Conservation (phyloP, 1,140 invertebrate genomes). For the Cydia splendana region DNA sequence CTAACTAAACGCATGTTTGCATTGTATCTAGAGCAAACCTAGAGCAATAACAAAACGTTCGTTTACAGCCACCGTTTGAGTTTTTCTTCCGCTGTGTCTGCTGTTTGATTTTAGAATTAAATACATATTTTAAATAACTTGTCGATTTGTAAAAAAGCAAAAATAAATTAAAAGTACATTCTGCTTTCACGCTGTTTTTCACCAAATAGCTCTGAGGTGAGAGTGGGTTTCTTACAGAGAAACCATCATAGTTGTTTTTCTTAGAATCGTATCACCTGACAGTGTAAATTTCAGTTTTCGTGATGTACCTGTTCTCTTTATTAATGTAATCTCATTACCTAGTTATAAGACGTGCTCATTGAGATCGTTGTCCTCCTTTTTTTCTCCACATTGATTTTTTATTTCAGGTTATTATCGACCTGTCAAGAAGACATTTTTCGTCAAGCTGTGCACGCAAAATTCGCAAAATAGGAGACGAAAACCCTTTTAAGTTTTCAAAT, state of each 20-base stretch:
- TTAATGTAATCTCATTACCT: conserved; percentile 35
- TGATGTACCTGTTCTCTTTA: conserved; percentile 13
- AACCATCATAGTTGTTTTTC: conserved; percentile 25
- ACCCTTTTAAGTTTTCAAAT: conserved; percentile 78
- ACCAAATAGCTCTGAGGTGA: neutral
- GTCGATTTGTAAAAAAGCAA: conserved; percentile 29
- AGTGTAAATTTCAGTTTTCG: conserved; percentile 18
- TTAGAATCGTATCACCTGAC: conserved; percentile 25
- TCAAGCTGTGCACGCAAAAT: conserved; percentile 70
- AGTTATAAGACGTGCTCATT: conserved; percentile 34
- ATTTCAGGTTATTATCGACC: conserved; percentile 79
- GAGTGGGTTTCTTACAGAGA: neutral
- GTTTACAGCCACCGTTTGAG: conserved; percentile 61
- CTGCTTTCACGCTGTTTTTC: conserved; percentile 6
- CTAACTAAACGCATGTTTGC: neutral
- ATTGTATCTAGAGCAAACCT: neutral
- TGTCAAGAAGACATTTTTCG: conserved; percentile 78
- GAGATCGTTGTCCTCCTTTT: conserved; percentile 41
- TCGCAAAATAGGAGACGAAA: conserved; percentile 80
- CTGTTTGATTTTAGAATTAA: conserved; percentile 58
- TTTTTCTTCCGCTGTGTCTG: conserved; percentile 70
- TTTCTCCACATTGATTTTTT: conserved; percentile 75
- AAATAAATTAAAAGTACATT: conserved; percentile 28
- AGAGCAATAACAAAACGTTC: conserved; percentile 47
- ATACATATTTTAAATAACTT: conserved; percentile 45